Evolutionary conservation across 2,888 invertebrate species (phyloP).

Genomic region (Geophilus truncorum): DNA sequence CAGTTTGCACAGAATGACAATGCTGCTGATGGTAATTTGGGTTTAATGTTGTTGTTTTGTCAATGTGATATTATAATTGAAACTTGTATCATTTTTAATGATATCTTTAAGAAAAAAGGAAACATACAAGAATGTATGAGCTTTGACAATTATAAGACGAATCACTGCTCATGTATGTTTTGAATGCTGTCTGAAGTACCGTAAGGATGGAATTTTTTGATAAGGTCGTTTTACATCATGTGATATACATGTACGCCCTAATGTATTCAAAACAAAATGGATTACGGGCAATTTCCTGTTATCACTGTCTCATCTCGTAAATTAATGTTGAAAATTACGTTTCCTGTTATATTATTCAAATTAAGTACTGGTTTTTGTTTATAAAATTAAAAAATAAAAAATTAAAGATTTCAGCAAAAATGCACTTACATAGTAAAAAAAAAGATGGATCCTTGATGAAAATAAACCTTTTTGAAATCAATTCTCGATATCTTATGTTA

Average conservation of each 20-base stretch:
- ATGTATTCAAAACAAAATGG: conserved; percentile 4
- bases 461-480: no score
- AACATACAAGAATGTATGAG: no score
- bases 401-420: no score
- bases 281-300: neutral
- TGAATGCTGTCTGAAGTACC: neutral
- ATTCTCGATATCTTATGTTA: no score
- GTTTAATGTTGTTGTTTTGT: neutral
- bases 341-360: neutral
- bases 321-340: neutral
- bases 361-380: no score
- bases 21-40: neutral
- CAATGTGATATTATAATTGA: neutral
- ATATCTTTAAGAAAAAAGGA: neutral
- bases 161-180: neutral
- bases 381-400: neutral
- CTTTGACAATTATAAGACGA: no score
- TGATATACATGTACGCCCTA: no score
- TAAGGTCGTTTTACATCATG: neutral
- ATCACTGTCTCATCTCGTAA: neutral
- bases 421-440: no score
- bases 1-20: neutral
- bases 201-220: neutral
- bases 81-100: neutral
- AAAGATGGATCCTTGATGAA: no score